Evolutionary conservation across 2,113 vertebrate species (phyloP), one percentile per base, ranked within the genome.

Genomic region (Cyphomyrus plagiostoma): DNA sequence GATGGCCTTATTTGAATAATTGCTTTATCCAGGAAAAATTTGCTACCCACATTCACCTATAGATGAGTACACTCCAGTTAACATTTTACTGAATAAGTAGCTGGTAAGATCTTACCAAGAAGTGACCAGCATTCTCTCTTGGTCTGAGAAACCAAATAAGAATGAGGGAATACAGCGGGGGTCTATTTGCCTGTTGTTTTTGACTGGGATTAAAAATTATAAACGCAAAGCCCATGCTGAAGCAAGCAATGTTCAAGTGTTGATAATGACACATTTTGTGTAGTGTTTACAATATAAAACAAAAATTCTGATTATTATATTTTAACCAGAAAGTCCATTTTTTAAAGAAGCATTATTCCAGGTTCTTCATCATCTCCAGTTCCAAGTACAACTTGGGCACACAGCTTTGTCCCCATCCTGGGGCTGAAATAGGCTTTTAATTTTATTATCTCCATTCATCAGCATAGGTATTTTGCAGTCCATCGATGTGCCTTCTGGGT

Each of bases 361-460:
- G 35, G 30, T 77, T 77, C 17, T 35, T 15, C 70, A 50, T 86
- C 46, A 52, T 56, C 30, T 52, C 85, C 50, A 53, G 85, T 39
- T 87, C 30, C 48, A 48, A 48, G 13, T n/a, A 87, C 15, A 39
- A 87, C 26, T 48, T 39, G 50, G 30, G 26, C 49, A 53, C 7
- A 35, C 23, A 53, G 82, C 26, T 77, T 66, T 86, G 82, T 87
- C 17, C 84, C 58, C 48, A 23, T 45, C 84, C 89, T 11, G 19
- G 89, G 62, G 35, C 66, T 30, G 30, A 66, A 88, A 46, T 45
- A 42, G 45, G 53, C 74, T 88, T 49, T 83, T 83, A 48, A 88
- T 84, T 90, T 88, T 83, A 88, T 88, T 90, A 83, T 88, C 50
- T 88, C 42, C 42, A 23, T 83, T 74, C 77, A 58, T 30, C 39